Evolutionary conservation across 2,113 vertebrate genomes (phyloP).

Genomic region (Scopus umbretta): DNA sequence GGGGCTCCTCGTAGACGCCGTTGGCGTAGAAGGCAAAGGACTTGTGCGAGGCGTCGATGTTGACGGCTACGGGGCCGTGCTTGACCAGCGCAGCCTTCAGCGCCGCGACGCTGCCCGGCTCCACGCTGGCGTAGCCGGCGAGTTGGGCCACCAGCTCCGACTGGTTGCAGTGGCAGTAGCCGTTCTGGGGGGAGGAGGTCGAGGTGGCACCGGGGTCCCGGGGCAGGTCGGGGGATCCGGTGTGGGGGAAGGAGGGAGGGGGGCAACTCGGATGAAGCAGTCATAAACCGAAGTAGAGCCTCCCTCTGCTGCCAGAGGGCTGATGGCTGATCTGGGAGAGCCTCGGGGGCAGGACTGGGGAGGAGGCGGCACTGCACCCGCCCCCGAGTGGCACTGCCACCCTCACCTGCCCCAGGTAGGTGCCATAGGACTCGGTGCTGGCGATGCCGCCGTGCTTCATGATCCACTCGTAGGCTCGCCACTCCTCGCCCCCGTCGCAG

Average conservation of each 20-base stretch:
- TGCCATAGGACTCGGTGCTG: slow-evolving; percentile 74
- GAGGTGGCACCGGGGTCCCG: neutral
- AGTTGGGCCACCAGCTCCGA: slow-evolving; percentile 61
- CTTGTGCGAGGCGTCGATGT: slow-evolving; percentile 68
- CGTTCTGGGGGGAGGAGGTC: slow-evolving; percentile 48
- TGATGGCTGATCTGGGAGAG: neutral
- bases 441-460: slow-evolving; percentile 82
- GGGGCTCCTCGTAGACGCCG: slow-evolving; percentile 71
- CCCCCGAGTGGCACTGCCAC: accelerated
- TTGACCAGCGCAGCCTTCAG: slow-evolving; percentile 71
- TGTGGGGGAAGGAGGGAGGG: neutral
- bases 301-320: neutral
- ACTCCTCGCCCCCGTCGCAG: slow-evolving; percentile 81
- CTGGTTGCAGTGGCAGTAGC: slow-evolving; percentile 71
- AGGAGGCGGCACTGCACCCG: neutral
- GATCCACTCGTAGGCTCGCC: slow-evolving; percentile 80
- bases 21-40: slow-evolving; percentile 74
- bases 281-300: neutral
- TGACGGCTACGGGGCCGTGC: slow-evolving; percentile 63
- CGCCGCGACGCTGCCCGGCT: slow-evolving; percentile 51
- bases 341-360: neutral
- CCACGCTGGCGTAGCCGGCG: slow-evolving; percentile 68
- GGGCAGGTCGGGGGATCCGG: no score
- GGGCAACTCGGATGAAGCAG: neutral
- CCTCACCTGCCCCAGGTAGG: slow-evolving; percentile 76